phyloP scores from a whole-genome alignment of 2,113 vertebrate species.

The Gymnocephalus cernua region DNA sequence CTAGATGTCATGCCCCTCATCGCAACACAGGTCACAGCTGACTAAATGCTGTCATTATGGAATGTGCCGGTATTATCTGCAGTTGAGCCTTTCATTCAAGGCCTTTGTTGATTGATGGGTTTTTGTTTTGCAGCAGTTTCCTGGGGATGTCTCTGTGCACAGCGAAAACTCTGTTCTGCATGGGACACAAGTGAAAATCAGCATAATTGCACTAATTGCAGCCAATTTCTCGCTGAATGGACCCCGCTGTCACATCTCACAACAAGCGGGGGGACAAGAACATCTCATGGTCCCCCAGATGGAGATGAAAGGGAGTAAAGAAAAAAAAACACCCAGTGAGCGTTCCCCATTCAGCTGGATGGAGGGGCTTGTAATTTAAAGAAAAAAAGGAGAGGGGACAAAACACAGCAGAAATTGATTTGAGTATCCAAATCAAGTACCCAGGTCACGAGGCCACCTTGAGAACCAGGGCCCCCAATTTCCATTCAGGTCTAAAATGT shows the following conservation, averaged over 20 bases:
- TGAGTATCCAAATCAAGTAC: conserved; percentile 76
- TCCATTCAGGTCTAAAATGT: conserved; percentile 71
- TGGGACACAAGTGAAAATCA: conserved; percentile 88
- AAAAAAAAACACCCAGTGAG: conserved; percentile 76
- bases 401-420: conserved; percentile 72
- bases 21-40: conserved; percentile 63
- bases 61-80: conserved; percentile 67
- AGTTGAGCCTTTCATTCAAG: conserved; percentile 69
- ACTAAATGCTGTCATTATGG: conserved; percentile 76
- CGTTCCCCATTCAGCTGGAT: conserved; percentile 73
- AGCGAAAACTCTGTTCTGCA: conserved; percentile 82
- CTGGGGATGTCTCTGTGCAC: conserved; percentile 67
- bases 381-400: conserved; percentile 38
- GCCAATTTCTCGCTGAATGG: conserved; percentile 86
- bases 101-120: conserved; percentile 78
- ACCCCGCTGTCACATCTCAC: conserved; percentile 86
- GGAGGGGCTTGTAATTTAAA: conserved; percentile 78
- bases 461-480: conserved; percentile 58
- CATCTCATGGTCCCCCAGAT: conserved; percentile 80
- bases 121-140: conserved; percentile 81
- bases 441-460: conserved; percentile 77
- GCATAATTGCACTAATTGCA: conserved; percentile 91
- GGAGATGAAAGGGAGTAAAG: conserved; percentile 81
- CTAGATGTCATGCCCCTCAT: conserved; percentile 57
- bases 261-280: conserved; percentile 80